Evolutionary conservation across 1,140 invertebrate genomes (phyloP).

Genomic region (Hermetia illucens): DNA sequence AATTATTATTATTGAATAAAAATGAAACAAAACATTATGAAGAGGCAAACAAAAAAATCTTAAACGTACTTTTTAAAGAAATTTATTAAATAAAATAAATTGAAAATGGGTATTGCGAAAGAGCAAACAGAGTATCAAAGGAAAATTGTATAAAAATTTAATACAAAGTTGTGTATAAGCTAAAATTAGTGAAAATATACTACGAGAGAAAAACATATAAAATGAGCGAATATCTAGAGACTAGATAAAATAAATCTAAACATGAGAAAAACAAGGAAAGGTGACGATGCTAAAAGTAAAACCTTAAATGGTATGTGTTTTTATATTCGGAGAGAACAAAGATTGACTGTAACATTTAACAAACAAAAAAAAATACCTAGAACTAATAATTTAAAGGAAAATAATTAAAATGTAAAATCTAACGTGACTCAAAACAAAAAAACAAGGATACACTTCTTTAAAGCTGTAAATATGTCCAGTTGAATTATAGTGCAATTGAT

Average conservation of each 20-base stretch:
- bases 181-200: no score
- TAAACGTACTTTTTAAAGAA: no score
- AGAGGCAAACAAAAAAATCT: no score
- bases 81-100: not conserved
- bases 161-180: no score
- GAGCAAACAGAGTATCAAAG: no score
- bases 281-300: slow-evolving; percentile 2
- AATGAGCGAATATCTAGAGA: slow-evolving; percentile 6
- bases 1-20: slow-evolving; percentile 9
- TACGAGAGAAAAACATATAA: slow-evolving; percentile 5
- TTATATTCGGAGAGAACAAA: slow-evolving; percentile 8
- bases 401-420: slow-evolving; percentile 2
- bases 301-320: slow-evolving; percentile 5
- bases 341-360: no score
- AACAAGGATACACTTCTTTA: not conserved
- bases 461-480: slow-evolving; percentile 6
- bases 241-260: slow-evolving; percentile 6
- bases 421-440: not conserved
- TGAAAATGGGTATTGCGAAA: no score
- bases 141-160: no score
- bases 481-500: slow-evolving; percentile 7
- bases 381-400: no score
- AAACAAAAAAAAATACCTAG: no score
- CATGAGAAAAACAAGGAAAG: slow-evolving; percentile 4
- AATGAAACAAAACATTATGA: not conserved